Conservation (phyloP, 2,888 invertebrate species). For the Eupithecia subumbrata region DNA sequence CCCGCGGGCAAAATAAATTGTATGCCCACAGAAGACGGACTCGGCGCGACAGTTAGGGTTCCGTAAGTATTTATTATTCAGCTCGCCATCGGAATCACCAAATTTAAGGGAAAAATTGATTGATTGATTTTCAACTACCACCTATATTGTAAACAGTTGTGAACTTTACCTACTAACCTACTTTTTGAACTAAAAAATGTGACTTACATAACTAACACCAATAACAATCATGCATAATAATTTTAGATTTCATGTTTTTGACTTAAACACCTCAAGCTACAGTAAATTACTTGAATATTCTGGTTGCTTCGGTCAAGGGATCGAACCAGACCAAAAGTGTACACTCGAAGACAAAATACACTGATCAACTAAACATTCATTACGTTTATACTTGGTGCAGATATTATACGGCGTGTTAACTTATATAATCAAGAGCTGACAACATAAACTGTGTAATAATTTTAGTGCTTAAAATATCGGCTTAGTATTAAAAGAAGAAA, state of each 20-base stretch:
- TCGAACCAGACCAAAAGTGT: constrained; percentile 22
- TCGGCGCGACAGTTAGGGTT: not conserved
- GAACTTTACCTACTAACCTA: no score
- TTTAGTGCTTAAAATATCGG: constrained; percentile 25
- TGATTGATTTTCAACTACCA: not conserved
- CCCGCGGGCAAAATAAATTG: not conserved
- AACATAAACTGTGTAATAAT: constrained; percentile 22
- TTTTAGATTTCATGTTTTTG: not conserved
- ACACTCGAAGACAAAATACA: constrained; percentile 34
- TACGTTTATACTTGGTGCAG: constrained; percentile 35
- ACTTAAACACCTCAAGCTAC: not conserved
- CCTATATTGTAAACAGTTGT: not conserved
- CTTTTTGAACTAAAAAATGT: not conserved
- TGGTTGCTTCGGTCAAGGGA: constrained; percentile 10
- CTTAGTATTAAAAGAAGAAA: constrained; percentile 22
- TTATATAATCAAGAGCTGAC: constrained; percentile 23
- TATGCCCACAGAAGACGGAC: not conserved
- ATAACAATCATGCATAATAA: constrained; percentile 27
- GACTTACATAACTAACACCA: not conserved
- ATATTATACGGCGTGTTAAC: constrained; percentile 32
- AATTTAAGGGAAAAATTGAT: not conserved
- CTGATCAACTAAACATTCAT: constrained; percentile 4
- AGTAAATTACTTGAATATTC: not conserved
- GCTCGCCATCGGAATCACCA: not conserved
- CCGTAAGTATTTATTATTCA: not conserved